Base-by-base conservation (phyloP, 2,888 invertebrate species). In the Clistopyga incitator region DNA sequence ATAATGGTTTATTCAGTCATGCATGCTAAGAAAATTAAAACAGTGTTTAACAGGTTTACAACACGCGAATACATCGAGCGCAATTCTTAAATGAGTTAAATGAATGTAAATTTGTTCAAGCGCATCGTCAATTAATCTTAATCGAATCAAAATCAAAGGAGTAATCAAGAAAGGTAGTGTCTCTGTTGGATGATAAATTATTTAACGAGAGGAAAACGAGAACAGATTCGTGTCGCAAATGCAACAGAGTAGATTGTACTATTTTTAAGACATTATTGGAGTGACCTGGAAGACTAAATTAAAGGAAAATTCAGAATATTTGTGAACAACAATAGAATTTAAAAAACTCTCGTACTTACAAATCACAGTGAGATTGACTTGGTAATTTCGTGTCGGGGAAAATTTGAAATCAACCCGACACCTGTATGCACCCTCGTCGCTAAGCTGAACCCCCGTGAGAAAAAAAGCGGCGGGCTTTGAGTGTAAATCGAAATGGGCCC, bases 381-480 rank as follows among this genome's bases (percentile, higher is more conserved):
- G 94, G 88, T 93, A 94, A 90, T 95, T 95, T 86, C 94, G 93
- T 67, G 95, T 95, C 10, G 94, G 94, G 18, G 95, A 94, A 86
- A 94, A 94, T 84, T 93, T 93, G 90, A 95, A 95, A 90, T 95
- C 95, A 29, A 95, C 94, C 71, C 95, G 91, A 89, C 94, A 95
- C 68, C 94, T 92, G 89, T 95, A 95, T 85, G 94, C 90, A 45
- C 93, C 93, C 86, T 91, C 93, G 88, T 93, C 93, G 85, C 91
- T 90, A 80, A 93, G 87, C 79, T 91, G 93, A 78, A 95, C 94
- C 61, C 94, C 92, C 84, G 94, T 94, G 71, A 95, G 92, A 74
- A 93, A 92, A n/a, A 94, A 93, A 6, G 91, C 90, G 20, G 94
- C 94, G 1, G 94, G 94, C 77, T 92, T 93, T 23, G 92, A 93